A percentile compares a stretch with the other conserved stretches of the same genome.
phyloP scores from a whole-genome alignment of 1,140 invertebrate genomes.

The Conopomorpha cramerella region DNA sequence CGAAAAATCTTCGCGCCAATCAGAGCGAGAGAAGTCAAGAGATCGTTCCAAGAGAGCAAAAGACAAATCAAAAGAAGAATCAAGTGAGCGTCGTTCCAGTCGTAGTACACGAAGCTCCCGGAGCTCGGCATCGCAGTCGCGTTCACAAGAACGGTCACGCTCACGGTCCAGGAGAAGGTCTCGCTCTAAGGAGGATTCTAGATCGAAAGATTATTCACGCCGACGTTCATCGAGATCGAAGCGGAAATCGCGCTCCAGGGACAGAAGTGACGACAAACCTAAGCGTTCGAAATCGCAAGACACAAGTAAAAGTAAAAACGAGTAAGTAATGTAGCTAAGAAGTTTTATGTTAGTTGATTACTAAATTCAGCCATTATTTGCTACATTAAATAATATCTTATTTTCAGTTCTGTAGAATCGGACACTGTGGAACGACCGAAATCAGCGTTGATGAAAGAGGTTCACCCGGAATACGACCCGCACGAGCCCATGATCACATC shows the following conservation, averaged over 20 bases:
- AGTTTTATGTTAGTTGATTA: neutral
- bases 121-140: constrained; percentile 22
- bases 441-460: constrained; percentile 44
- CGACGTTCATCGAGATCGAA: constrained; percentile 15
- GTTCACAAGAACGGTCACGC: constrained; percentile 26
- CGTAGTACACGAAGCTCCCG: constrained; percentile 30
- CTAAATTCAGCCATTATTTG: neutral
- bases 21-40: constrained; percentile 20
- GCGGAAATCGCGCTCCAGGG: constrained; percentile 24
- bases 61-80: constrained; percentile 21
- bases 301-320: constrained; percentile 34
- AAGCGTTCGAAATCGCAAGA: constrained; percentile 43
- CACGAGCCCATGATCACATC: constrained; percentile 54
- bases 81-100: constrained; percentile 24
- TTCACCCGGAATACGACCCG: constrained; percentile 48
- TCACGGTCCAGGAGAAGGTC: constrained; percentile 22
- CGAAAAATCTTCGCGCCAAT: constrained; percentile 21
- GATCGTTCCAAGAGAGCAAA: constrained; percentile 24
- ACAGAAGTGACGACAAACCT: constrained; percentile 19
- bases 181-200: constrained; percentile 13
- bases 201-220: constrained; percentile 16
- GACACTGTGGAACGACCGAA: constrained; percentile 46
- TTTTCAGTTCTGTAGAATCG: constrained; percentile 41
- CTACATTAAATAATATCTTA: constrained; percentile 8
- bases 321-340: constrained; percentile 22